These are phyloP conservation scores for Mycetomoellerius zeteki DNA, from an alignment of 1,140 invertebrate genomes.

Conservation along the genomic window DNA sequence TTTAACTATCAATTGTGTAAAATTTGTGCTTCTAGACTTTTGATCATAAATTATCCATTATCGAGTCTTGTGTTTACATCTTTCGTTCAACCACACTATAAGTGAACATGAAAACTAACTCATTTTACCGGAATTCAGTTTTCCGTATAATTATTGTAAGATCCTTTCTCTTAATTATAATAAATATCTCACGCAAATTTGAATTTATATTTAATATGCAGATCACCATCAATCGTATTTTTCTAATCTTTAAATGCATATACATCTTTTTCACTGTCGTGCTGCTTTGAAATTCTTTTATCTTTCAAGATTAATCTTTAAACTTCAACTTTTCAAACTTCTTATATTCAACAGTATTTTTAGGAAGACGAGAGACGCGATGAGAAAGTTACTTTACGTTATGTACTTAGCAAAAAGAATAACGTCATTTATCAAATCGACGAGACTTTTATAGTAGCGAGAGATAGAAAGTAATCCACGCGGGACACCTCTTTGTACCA, in stretches of 20 bases:
- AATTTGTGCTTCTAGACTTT: too few species aligned
- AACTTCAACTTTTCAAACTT: not conserved
- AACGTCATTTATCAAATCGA: conserved; percentile 44
- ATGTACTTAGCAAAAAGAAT: conserved; percentile 6
- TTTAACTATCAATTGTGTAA: too few species aligned
- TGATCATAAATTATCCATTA: too few species aligned
- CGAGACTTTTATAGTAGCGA: conserved; percentile 12
- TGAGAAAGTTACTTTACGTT: conserved; percentile 26
- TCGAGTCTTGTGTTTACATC: too few species aligned
- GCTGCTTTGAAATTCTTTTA: conserved; percentile 2
- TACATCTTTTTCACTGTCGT: not conserved
- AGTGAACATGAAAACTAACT: too few species aligned
- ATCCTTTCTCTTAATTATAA: not conserved
- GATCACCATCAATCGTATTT: not conserved
- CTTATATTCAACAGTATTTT: conserved; percentile 24
- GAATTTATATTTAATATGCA: not conserved
- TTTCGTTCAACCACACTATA: too few species aligned
- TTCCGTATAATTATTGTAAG: too few species aligned
- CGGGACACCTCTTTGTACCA: conserved; percentile 27
- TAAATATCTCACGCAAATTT: not conserved
- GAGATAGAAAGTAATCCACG: conserved; percentile 17
- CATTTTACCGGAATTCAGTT: too few species aligned
- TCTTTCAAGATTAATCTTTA: conserved; percentile 22
- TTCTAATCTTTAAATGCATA: not conserved
- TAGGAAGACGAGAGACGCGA: not conserved